Base-by-base conservation (phyloP, 2,113 vertebrate genomes). In the Indri indri region DNA sequence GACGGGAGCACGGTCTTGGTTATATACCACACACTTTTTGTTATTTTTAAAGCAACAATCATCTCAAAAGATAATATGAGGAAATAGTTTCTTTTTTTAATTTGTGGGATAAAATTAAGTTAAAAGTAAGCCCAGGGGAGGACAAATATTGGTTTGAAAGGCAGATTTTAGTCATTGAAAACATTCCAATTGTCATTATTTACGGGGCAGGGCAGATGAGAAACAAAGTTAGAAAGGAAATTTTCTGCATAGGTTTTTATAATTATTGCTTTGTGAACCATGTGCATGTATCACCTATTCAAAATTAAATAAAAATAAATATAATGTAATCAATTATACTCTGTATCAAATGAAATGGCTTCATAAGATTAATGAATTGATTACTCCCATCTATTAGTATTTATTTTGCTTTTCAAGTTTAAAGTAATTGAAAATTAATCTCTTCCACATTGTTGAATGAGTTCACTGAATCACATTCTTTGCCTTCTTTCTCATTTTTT, bases 331-430 rank as follows among this genome's bases (percentile, higher is more conserved):
- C 73, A 94, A 76, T 91, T 96, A 71, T 27, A 63, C 17, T 61
- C 23, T 88, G 63, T 45, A 84, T 54, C 84, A 88, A 90, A 54
- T 92, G 45, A 42, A 94, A 96, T 81, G 63, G 57, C 82, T 83
- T 79, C 73, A 34, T 23, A 93, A 95, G 94, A 95, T 93, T 97
- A 95, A 98, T 97, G 91, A 96, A 95, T 91, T 91, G 77, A 79
- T 96, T 96, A n/a, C 68, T 76, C 96, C 34, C 8, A 37, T 76
- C 79, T 88, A 80, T 95, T 94, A 91, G 73, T 82, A 82, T 97
- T 96, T 98, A 94, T 92, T 97, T 97, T 98, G 91, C 86, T 94
- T 96, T 96, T 96, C 85, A 95, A 90, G 68, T 94, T 86, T 87
- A 70, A 95, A 94, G 86, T 95, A 90, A 93, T 86, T 92, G 77